phyloP scores from a whole-genome alignment of 2,888 invertebrate genomes.

The Machimus rusticus region DNA sequence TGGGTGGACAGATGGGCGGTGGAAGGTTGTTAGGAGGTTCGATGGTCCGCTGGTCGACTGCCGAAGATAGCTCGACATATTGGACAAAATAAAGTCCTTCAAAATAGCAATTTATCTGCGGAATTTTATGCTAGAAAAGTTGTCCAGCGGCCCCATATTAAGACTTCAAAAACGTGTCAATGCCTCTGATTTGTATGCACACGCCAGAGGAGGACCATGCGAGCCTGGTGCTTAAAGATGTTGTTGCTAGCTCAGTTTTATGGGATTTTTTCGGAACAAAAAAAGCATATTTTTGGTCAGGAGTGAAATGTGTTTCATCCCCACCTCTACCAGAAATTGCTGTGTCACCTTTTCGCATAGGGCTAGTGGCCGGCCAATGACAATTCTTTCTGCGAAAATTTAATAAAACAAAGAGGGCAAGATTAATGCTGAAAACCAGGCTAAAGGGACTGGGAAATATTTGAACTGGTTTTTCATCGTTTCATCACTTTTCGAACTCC shows the following conservation, averaged over 20 bases:
- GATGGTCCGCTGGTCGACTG: background rate
- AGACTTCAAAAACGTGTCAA: slow-evolving; percentile 4
- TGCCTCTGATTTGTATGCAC: slow-evolving; percentile 1
- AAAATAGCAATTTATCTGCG: slow-evolving; percentile 8
- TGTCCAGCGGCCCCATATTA: background rate
- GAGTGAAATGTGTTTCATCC: background rate
- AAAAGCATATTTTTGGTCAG: background rate
- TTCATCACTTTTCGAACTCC: background rate
- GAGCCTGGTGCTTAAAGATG: background rate
- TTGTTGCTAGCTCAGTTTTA: background rate
- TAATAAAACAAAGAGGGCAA: background rate
- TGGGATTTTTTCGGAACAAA: background rate
- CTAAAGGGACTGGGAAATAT: background rate
- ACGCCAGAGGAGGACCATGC: background rate
- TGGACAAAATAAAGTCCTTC: background rate
- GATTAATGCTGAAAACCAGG: background rate
- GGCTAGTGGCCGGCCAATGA: background rate
- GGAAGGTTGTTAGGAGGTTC: background rate
- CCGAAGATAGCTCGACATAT: background rate
- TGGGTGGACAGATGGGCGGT: background rate
- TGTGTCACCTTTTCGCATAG: background rate
- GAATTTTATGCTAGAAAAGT: background rate
- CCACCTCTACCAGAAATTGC: background rate
- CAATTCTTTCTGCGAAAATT: background rate
- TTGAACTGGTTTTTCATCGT: background rate